Percentiles rank a stretch among this genome's conserved stretches.
Evolutionary conservation across 2,113 vertebrate genomes (phyloP).

Genomic region (Chaetodon trifascialis): DNA sequence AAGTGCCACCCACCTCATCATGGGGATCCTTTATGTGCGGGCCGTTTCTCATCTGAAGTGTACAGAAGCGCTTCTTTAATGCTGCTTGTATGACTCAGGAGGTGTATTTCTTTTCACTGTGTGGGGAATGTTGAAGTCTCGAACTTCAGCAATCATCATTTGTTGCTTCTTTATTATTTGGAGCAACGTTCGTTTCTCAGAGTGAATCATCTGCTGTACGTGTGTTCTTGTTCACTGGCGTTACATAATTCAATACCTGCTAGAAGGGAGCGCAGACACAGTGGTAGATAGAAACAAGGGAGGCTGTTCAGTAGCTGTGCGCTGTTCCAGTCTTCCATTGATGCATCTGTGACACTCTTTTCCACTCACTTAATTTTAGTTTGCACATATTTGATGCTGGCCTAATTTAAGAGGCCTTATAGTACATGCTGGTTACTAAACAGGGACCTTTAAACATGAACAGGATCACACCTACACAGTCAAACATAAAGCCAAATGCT

Average conservation of each 20-base stretch:
- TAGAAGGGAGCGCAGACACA: neutral
- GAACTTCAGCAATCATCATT: slow-evolving; percentile 13
- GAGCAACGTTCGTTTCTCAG: slow-evolving; percentile 31
- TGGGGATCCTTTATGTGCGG: neutral
- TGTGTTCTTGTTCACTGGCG: slow-evolving; percentile 24
- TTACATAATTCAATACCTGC: slow-evolving; percentile 60
- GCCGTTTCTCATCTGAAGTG: neutral
- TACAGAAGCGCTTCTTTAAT: neutral
- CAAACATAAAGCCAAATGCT: neutral
- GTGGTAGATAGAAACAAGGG: neutral
- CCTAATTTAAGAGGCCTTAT: neutral
- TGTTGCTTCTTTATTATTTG: slow-evolving; percentile 28
- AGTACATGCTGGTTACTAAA: neutral
- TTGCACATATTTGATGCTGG: neutral
- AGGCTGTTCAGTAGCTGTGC: neutral
- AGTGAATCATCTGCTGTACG: slow-evolving; percentile 36
- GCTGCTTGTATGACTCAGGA: neutral
- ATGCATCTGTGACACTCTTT: neutral
- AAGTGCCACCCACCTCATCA: slow-evolving; percentile 1
- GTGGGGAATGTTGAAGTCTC: slow-evolving; percentile 12
- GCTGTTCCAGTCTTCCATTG: neutral
- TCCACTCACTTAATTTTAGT: neutral
- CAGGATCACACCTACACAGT: neutral
- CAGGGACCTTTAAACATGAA: neutral
- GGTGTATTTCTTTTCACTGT: slow-evolving; percentile 21